phyloP scores from a whole-genome alignment of 2,113 vertebrate species.

The Nycticorax nycticorax region DNA sequence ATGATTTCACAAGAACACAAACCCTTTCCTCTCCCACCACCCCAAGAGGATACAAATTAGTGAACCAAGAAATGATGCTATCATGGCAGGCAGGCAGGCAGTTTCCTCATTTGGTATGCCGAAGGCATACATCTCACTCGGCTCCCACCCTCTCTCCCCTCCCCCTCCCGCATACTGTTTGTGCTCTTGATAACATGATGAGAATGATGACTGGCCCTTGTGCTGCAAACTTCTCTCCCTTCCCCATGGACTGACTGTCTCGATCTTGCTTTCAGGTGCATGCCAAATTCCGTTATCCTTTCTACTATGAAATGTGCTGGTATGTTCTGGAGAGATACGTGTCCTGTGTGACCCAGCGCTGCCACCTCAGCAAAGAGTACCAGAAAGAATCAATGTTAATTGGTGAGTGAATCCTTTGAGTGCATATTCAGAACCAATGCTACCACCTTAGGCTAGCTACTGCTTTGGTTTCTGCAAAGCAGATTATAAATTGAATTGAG shows the following conservation, averaged over 20 bases:
- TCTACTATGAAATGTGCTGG: slow-evolving; percentile 99
- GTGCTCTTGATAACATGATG: slow-evolving; percentile 61
- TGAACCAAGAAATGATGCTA: slow-evolving; percentile 50
- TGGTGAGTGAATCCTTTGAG: slow-evolving; percentile 80
- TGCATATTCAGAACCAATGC: background rate
- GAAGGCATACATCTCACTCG: slow-evolving; percentile 35
- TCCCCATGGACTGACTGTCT: slow-evolving; percentile 9
- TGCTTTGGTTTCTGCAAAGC: slow-evolving; percentile 31
- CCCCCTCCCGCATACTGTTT: slow-evolving; percentile 42
- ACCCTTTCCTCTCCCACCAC: slow-evolving; percentile 30
- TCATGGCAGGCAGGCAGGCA: slow-evolving; percentile 42
- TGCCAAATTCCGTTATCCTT: slow-evolving; percentile 96
- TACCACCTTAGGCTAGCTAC: background rate
- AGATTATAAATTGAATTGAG: background rate
- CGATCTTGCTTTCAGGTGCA: slow-evolving; percentile 82
- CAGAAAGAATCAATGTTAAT: slow-evolving; percentile 81
- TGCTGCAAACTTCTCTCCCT: slow-evolving; percentile 33
- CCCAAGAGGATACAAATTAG: slow-evolving; percentile 56
- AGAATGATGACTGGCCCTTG: slow-evolving; percentile 19
- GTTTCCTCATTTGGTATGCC: slow-evolving; percentile 69
- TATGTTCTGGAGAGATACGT: slow-evolving; percentile 97
- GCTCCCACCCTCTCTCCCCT: slow-evolving; percentile 38
- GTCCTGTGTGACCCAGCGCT: slow-evolving; percentile 90
- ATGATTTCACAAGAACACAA: slow-evolving; percentile 20
- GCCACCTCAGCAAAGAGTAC: slow-evolving; percentile 87